Conservation (phyloP, 1,140 invertebrate genomes). For the Augochlora pura region DNA sequence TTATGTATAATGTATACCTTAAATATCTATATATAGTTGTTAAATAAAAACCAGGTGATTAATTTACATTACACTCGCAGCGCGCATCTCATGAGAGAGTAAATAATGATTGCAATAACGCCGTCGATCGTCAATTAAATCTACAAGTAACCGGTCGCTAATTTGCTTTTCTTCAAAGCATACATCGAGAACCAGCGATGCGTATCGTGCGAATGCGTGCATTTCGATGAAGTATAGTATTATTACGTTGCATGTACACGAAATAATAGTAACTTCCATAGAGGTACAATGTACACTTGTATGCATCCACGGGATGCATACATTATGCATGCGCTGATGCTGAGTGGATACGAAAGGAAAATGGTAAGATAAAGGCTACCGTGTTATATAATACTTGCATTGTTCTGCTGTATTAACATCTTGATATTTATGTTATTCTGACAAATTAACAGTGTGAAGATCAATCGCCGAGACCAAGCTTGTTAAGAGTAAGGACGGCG, state of each 20-base stretch:
- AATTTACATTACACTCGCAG: no score
- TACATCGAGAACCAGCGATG: background rate
- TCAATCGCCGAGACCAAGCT: no score
- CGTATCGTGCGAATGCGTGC: background rate
- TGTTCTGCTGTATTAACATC: background rate
- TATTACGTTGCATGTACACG: background rate
- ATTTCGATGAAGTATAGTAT: background rate
- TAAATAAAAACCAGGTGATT: no score
- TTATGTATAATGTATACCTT: no score
- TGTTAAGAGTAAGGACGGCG: no score
- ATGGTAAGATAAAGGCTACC: background rate
- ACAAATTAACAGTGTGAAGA: background rate
- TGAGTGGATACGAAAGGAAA: slow-evolving; percentile 14
- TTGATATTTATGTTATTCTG: background rate
- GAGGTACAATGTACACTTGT: background rate
- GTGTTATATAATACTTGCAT: background rate
- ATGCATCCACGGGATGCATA: slow-evolving; percentile 7
- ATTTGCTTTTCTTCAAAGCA: background rate
- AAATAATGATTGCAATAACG: no score
- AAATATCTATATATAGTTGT: no score
- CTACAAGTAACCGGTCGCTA: background rate
- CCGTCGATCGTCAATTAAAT: background rate
- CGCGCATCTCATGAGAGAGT: no score
- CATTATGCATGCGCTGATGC: slow-evolving; percentile 19
- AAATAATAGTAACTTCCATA: slow-evolving; percentile 8